These are phyloP conservation scores for Casuarius casuarius DNA, from an alignment of 2,113 vertebrate species.

Conservation along the genomic window DNA sequence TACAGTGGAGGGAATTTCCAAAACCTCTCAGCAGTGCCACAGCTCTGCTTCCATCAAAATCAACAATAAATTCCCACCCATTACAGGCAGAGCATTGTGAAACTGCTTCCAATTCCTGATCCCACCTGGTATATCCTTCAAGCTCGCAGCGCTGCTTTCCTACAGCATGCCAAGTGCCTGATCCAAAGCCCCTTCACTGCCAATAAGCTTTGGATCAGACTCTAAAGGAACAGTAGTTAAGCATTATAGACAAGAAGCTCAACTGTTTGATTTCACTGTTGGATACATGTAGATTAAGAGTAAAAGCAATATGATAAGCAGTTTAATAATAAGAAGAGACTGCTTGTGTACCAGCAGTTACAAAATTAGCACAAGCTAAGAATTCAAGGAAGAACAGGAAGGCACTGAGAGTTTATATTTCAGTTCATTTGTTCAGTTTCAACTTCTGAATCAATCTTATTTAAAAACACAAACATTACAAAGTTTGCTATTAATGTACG, in stretches of 20 bases:
- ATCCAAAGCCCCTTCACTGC: not conserved
- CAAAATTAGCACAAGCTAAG: not conserved
- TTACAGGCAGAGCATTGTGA: accelerated
- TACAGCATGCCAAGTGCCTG: not conserved
- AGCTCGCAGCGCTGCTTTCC: not conserved
- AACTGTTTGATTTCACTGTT: not conserved
- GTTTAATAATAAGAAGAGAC: not conserved
- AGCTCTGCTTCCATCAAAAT: not conserved
- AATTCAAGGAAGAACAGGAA: not conserved
- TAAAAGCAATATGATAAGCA: not conserved
- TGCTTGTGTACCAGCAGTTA: not conserved
- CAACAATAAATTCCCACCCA: not conserved
- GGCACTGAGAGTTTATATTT: not conserved
- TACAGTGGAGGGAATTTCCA: not conserved
- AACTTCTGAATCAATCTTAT: not conserved
- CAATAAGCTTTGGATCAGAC: not conserved
- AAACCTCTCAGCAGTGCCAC: not conserved
- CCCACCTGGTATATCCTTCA: not conserved
- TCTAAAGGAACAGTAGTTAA: not conserved
- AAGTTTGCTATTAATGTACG: not conserved
- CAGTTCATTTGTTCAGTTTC: not conserved
- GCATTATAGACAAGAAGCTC: accelerated
- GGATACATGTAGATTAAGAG: accelerated
- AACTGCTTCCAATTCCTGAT: not conserved
- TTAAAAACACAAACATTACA: not conserved